Evolutionary conservation across 1,140 invertebrate genomes (phyloP), one percentile per base, ranked within the genome.

Genomic region (Tachypleus tridentatus): DNA sequence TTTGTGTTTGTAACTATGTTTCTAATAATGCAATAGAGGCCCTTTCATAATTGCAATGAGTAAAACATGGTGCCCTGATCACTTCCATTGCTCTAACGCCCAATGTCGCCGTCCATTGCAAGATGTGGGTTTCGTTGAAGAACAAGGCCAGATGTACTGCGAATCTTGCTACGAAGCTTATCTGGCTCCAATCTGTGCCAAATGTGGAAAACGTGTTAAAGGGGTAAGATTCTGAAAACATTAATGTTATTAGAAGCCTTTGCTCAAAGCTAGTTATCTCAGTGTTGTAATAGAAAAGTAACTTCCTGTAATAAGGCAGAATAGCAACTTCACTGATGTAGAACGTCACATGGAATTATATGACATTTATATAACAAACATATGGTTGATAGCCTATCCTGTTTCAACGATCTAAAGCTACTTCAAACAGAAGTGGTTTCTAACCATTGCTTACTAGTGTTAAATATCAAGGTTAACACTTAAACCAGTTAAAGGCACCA

Each of bases 1-100:
- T 54, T 8, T 7, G 7, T 54, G 53, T 8, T 8, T 54, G 53
- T n/a, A 54, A 54, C 53, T 54, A 3, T 54, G n/a, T 8, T 8
- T 54, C n/a, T 29, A 29, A 54, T 54, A 54, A 54, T n/a, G 53
- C 62, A 73, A 49, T 76, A 96, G 93, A 78, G 97, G 97, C 70
- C 96, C 97, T 61, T 99, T 98, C 79, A 95, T 99, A 65, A 88
- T 93, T 60, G 97, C 97, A 50, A 78, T 97, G 74, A 94, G 94
- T 58, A 93, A 95, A 75, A 96, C 94, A 68, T 99, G 95, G 94
- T 99, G 97, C 75, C 96, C 96, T 0, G 92, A 98, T 71, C 96
- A 99, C 78, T 99, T 99, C 77, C 83, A 91, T 52, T 99, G 97
- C 77, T 87, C 89, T 51, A 97, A 96, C 71, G 82, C 84, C 6